Conservation (phyloP, 2,113 vertebrate species). For the Alaudala cheleensis region DNA sequence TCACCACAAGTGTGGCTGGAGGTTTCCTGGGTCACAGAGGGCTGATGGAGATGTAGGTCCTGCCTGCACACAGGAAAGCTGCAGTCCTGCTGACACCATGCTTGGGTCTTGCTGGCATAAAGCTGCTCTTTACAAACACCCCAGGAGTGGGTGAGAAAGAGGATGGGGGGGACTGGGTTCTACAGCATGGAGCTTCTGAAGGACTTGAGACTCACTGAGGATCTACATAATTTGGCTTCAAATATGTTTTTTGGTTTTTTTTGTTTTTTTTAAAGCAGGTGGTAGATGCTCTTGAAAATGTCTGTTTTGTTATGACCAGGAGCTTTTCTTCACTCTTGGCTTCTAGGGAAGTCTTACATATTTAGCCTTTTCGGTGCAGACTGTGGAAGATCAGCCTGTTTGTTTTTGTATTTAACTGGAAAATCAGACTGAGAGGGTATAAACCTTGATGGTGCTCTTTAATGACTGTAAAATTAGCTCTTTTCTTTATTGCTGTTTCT, state of each 20-base stretch:
- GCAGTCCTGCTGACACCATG: not conserved
- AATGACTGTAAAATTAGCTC: slow-evolving; percentile 35
- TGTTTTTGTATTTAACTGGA: not conserved
- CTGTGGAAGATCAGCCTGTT: slow-evolving; percentile 14
- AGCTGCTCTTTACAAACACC: not conserved
- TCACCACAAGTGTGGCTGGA: not conserved
- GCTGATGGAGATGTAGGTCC: not conserved
- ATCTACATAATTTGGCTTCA: not conserved
- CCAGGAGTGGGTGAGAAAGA: not conserved
- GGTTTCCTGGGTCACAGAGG: not conserved
- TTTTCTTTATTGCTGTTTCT: slow-evolving; percentile 36
- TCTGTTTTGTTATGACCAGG: not conserved
- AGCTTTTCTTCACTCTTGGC: slow-evolving; percentile 6
- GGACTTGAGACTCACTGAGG: not conserved
- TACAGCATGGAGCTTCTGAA: not conserved
- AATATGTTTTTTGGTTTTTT: not conserved
- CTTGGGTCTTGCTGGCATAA: not conserved
- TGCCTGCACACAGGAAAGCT: not conserved
- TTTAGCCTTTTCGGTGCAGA: slow-evolving; percentile 38
- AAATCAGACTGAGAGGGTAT: slow-evolving; percentile 14
- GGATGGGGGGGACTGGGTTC: rapidly evolving
- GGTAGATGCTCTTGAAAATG: not conserved
- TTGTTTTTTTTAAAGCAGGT: not conserved
- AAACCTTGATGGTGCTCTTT: not conserved
- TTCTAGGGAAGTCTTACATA: not conserved